Evolutionary conservation across 2,797 vertebrate genomes (phyloP), one percentile per base, ranked within the genome.

Genomic region (Adrianichthys oophorus): DNA sequence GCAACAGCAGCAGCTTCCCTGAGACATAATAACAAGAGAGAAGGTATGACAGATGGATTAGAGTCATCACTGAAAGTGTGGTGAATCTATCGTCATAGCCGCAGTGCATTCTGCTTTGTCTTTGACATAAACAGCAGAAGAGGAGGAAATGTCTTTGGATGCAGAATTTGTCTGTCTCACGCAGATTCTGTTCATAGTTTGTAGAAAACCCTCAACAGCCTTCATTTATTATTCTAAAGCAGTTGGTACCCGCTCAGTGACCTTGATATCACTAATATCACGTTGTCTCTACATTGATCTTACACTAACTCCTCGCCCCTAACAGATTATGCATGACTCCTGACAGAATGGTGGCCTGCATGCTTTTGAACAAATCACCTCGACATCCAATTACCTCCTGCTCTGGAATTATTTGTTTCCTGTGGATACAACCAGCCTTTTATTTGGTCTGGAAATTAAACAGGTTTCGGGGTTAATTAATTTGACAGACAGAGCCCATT

Each of bases 401-500:
- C 76, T 74, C 78, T 16, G 42, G 67, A 82, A 79, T 85, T 79
- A 83, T 83, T 86, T 77, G 72, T 72, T 83, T 80, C 78, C 78
- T 41, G 66, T 79, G 74, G 82, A 86, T 80, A 48, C 56, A 54
- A 58, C 41, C 48, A 67, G 67, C 70, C 74, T 82, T 88, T 85
- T 84, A 80, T 84, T 85, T 49, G 49, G 62, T 63, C 74, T 55
- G 69, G 77, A 80, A 86, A 89, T 87, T 88, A 87, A 85, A 86
- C 51, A 50, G 74, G 77, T 84, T 87, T 90, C 86, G 59, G 63
- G 89, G 88, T 89, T 90, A 90, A 90, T 90, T 90, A 87, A 85
- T 89, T 82, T 90, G 90, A 90, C 79, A 75, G 90, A 90, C 85
- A 78, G 78, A 85, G 64, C 74, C 84, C 76, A 86, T 90, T 90